These are phyloP conservation scores for Episyrphus balteatus DNA, from an alignment of 1,140 invertebrate genomes.

Conservation along the genomic window DNA sequence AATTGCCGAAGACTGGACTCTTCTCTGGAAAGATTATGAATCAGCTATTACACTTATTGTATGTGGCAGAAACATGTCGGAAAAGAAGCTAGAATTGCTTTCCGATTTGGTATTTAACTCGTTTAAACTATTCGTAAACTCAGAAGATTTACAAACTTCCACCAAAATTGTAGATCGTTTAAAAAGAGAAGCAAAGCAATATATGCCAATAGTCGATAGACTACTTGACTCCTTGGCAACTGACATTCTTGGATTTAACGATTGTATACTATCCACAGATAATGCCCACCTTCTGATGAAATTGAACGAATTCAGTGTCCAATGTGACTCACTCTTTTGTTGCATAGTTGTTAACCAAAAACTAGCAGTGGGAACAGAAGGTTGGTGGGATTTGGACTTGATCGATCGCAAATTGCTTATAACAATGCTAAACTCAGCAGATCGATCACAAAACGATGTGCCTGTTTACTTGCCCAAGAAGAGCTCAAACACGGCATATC, in stretches of 20 bases:
- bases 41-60: constrained; percentile 42
- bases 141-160: constrained; percentile 50
- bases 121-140: constrained; percentile 59
- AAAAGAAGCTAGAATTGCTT: constrained; percentile 44
- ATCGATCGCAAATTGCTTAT: constrained; percentile 61
- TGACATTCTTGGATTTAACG: constrained; percentile 48
- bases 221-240: constrained; percentile 54
- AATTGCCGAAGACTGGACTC: constrained; percentile 51
- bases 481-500: constrained; percentile 46
- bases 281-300: constrained; percentile 53
- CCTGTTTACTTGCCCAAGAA: constrained; percentile 66
- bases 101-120: constrained; percentile 55
- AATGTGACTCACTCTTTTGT: constrained; percentile 63
- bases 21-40: constrained; percentile 67
- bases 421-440: constrained; percentile 47
- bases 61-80: constrained; percentile 45
- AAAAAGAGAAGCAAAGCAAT: constrained; percentile 32
- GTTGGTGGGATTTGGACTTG: constrained; percentile 63
- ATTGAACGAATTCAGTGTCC: constrained; percentile 43
- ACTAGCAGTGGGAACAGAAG: constrained; percentile 60
- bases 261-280: constrained; percentile 51
- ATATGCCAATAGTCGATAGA: constrained; percentile 50
- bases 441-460: constrained; percentile 52
- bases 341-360: constrained; percentile 60
- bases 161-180: constrained; percentile 18